phyloP scores from a whole-genome alignment of 2,113 vertebrate genomes.

The Maylandia zebra region DNA sequence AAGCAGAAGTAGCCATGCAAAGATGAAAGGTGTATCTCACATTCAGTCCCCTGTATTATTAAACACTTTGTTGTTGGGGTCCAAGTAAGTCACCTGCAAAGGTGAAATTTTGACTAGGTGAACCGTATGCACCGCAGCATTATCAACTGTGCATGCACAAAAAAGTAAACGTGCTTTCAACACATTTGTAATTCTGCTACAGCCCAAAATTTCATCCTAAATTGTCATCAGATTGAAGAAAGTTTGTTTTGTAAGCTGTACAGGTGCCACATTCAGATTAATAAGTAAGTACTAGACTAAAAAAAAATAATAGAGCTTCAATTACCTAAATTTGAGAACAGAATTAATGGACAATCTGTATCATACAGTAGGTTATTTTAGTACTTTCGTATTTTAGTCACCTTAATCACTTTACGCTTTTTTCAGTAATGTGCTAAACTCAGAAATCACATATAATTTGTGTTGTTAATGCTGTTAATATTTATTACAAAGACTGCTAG shows the following conservation, averaged over 20 bases:
- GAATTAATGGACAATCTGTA: neutral
- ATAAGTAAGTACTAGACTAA: neutral
- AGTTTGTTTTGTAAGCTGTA: fast-evolving
- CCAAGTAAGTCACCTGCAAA: neutral
- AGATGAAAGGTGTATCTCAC: neutral
- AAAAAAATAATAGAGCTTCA: neutral
- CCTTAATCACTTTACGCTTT: neutral
- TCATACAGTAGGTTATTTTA: neutral
- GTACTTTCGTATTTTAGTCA: neutral
- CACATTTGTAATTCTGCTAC: neutral
- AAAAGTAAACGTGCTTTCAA: neutral
- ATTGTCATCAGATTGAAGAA: neutral
- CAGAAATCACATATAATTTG: neutral
- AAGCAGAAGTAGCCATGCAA: neutral
- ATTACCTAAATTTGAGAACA: neutral
- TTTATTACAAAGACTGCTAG: neutral
- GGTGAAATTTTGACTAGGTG: neutral
- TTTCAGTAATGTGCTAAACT: neutral
- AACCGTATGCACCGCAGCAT: neutral
- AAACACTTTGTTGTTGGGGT: neutral
- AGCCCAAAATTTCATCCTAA: neutral
- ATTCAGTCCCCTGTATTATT: neutral
- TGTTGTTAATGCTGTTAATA: neutral
- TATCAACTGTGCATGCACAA: neutral
- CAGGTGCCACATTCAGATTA: neutral